phyloP scores from a whole-genome alignment of 2,797 vertebrate species.

The Pseudochirops cupreus region DNA sequence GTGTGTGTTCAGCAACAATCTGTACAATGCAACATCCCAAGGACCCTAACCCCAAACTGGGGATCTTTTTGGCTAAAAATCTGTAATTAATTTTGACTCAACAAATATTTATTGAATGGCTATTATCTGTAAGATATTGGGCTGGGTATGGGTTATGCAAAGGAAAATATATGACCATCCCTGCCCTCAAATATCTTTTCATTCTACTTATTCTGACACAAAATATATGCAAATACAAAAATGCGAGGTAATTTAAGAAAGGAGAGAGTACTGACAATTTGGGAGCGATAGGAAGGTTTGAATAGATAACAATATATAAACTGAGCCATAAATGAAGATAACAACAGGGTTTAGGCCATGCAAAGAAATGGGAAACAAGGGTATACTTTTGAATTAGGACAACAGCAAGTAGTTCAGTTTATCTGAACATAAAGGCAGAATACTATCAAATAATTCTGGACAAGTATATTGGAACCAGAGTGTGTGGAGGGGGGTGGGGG shows the following conservation, averaged over 20 bases:
- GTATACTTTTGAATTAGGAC: not conserved
- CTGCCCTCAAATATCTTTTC: not conserved
- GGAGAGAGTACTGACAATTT: not conserved
- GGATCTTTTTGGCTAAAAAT: not conserved
- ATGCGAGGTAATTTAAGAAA: not conserved
- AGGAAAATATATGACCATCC: not conserved
- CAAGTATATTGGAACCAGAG: not conserved
- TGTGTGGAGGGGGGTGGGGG: too few species aligned
- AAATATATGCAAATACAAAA: not conserved
- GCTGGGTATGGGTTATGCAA: not conserved
- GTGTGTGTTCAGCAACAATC: not conserved
- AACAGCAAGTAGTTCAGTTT: not conserved
- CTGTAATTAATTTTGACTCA: not conserved
- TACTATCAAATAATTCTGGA: not conserved
- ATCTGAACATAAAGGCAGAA: not conserved
- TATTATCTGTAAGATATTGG: not conserved
- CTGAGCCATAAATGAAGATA: not conserved
- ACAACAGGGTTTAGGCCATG: not conserved
- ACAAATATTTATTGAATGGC: not conserved
- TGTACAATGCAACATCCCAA: not conserved
- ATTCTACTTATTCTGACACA: not conserved
- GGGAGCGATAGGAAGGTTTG: not conserved
- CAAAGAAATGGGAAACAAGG: not conserved
- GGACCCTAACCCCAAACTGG: not conserved
- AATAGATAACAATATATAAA: not conserved